Percentiles rank a stretch among this genome's conserved stretches.
These are phyloP conservation scores for Trichoplusia ni DNA, from an alignment of 1,140 invertebrate genomes.

Conservation along the genomic window DNA sequence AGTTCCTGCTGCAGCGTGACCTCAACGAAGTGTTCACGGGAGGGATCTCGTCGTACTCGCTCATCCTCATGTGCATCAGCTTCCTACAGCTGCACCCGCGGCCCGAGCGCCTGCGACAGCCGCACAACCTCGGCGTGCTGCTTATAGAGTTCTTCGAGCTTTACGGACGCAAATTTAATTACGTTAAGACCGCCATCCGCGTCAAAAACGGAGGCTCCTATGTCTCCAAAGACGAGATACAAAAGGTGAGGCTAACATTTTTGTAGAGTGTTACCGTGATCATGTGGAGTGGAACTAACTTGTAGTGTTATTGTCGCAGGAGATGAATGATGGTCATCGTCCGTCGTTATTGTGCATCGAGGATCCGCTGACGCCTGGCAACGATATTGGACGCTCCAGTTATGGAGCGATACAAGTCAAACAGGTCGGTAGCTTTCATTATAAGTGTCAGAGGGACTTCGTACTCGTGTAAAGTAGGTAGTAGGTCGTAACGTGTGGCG, in stretches of 20 bases:
- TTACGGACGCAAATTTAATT: conserved; percentile 98
- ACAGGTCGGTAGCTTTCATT: conserved; percentile 46
- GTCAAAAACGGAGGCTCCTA: conserved; percentile 97
- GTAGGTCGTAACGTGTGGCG: too few species aligned
- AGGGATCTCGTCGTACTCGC: conserved; percentile 98
- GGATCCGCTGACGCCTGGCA: conserved; percentile 97
- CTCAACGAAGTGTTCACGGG: conserved; percentile 99
- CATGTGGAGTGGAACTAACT: neutral
- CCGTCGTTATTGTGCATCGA: conserved; percentile 97
- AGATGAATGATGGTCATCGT: conserved; percentile 96
- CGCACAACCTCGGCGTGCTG: conserved; percentile 93
- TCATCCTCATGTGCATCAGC: conserved; percentile 99
- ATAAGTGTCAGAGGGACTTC: neutral
- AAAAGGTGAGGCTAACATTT: conserved; percentile 70
- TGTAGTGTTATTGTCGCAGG: conserved; percentile 57
- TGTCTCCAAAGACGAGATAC: conserved; percentile 96
- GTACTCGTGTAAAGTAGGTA: too few species aligned
- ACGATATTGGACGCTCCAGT: conserved; percentile 98
- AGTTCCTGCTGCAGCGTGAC: conserved; percentile 97
- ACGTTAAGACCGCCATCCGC: conserved; percentile 95
- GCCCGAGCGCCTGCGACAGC: conserved; percentile 77
- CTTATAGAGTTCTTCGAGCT: conserved; percentile 99
- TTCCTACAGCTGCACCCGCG: conserved; percentile 92
- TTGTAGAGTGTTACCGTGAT: neutral
- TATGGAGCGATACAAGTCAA: conserved; percentile 95